phyloP scores from a whole-genome alignment of 2,113 vertebrate genomes.

The Athene cunicularia region DNA sequence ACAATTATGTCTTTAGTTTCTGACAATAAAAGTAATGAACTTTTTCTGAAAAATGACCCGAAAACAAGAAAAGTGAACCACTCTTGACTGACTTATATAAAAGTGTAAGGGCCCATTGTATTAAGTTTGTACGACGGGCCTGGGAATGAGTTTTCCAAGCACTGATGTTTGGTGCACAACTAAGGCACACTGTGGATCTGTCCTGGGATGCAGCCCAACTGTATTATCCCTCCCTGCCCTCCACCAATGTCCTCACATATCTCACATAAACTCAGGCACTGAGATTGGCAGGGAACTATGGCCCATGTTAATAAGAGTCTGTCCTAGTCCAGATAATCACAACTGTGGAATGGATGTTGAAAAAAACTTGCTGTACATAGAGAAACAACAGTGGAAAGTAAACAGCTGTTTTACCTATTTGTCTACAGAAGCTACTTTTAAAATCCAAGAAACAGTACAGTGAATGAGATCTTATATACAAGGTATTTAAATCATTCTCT shows the following conservation, averaged over 20 bases:
- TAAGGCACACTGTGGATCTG: neutral
- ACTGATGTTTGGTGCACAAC: neutral
- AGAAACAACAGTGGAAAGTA: neutral
- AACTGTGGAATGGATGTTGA: neutral
- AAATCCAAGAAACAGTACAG: neutral
- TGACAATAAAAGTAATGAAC: neutral
- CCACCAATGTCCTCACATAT: neutral
- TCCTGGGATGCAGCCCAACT: neutral
- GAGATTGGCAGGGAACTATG: neutral
- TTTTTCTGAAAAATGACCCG: neutral
- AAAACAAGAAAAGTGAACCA: neutral
- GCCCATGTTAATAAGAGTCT: neutral
- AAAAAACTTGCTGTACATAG: neutral
- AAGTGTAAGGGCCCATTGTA: neutral
- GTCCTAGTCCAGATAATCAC: neutral
- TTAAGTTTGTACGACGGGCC: neutral
- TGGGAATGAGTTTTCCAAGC: neutral
- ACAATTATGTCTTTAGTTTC: neutral
- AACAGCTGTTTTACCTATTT: neutral
- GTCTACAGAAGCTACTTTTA: neutral
- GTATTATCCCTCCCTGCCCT: neutral
- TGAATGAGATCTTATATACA: neutral
- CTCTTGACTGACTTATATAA: neutral
- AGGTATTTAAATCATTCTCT: neutral
- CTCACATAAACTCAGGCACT: neutral